Conservation (phyloP, 2,797 vertebrate species). For the Vireo griseus region DNA sequence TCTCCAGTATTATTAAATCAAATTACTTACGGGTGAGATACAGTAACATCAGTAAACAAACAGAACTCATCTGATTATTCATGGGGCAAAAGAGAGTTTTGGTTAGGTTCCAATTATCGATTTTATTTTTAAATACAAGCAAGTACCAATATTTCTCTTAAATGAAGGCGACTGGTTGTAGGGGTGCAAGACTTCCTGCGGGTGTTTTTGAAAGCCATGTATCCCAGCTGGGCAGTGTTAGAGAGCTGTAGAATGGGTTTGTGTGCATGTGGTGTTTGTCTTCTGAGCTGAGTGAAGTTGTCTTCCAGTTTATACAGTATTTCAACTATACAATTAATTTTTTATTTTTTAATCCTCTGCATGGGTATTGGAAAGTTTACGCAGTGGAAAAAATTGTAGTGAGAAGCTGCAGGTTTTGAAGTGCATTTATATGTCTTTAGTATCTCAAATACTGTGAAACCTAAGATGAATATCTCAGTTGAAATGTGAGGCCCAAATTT, state of each 20-base stretch:
- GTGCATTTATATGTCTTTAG: accelerated
- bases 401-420: background rate
- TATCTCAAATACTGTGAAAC: background rate
- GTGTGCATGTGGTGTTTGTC: background rate
- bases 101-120: background rate
- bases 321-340: background rate
- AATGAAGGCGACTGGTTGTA: background rate
- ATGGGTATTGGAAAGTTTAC: background rate
- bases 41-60: constrained; percentile 34
- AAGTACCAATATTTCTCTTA: background rate
- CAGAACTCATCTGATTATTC: background rate
- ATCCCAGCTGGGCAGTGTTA: background rate
- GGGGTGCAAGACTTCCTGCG: background rate
- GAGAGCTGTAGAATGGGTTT: background rate
- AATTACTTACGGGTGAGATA: constrained; percentile 43
- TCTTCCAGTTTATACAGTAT: background rate
- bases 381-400: background rate
- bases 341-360: background rate
- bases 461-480: background rate
- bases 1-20: constrained; percentile 46
- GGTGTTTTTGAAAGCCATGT: background rate
- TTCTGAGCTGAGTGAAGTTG: background rate
- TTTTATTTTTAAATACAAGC: background rate
- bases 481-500: background rate
- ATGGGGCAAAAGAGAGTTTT: background rate